A percentile compares a stretch with the other conserved stretches of the same genome.
Evolutionary conservation across 2,113 vertebrate genomes (phyloP).

Genomic region (Lagenorhynchus albirostris): DNA sequence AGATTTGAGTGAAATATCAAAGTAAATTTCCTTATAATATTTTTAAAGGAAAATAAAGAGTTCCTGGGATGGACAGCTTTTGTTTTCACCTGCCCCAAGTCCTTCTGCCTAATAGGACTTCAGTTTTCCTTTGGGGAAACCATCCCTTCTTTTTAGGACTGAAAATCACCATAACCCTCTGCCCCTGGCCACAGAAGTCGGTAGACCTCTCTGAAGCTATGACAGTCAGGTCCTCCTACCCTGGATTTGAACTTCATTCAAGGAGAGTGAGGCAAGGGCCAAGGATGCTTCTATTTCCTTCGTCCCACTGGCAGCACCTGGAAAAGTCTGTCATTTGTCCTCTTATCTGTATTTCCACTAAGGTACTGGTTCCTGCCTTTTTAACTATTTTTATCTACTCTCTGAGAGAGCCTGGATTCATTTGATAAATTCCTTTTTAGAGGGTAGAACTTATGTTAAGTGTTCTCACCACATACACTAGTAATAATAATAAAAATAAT

Average conservation of each 20-base stretch:
- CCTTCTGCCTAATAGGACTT: not conserved
- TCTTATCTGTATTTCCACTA: not conserved
- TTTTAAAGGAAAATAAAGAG: not conserved
- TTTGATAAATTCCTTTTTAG: not conserved
- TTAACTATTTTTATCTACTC: accelerated
- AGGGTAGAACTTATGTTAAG: not conserved
- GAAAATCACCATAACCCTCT: not conserved
- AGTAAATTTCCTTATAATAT: not conserved
- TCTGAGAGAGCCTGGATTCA: not conserved
- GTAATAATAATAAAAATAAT: not conserved
- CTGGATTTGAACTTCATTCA: not conserved
- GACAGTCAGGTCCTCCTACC: accelerated
- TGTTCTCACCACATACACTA: not conserved
- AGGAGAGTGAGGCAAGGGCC: not conserved
- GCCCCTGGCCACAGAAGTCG: accelerated
- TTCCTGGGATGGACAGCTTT: not conserved
- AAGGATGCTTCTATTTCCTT: accelerated
- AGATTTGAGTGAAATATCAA: not conserved
- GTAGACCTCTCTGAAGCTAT: accelerated
- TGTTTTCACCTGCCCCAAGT: too few species aligned
- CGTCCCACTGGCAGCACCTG: accelerated
- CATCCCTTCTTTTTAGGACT: not conserved
- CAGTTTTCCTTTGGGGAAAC: not conserved
- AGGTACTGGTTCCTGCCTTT: not conserved
- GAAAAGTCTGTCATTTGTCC: not conserved